Conservation (phyloP, 2,888 invertebrate genomes). For the Acronicta aceris region DNA sequence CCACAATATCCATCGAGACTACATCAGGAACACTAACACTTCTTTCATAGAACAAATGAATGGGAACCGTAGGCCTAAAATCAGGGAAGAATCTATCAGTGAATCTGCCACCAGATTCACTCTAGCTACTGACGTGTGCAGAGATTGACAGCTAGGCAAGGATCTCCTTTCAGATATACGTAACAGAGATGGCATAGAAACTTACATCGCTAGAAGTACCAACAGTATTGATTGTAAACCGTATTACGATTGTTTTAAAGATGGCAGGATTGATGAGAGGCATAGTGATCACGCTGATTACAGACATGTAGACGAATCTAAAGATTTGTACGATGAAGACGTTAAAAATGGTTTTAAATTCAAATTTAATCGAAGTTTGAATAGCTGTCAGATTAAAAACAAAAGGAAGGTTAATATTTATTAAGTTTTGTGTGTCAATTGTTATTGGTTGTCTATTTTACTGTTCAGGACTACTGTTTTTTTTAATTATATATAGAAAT, state of each 20-base stretch:
- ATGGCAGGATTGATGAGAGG: constrained; percentile 69
- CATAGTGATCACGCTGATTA: constrained; percentile 82
- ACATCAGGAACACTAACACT: constrained; percentile 80
- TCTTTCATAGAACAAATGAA: constrained; percentile 86
- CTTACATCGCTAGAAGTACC: constrained; percentile 78
- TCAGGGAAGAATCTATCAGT: constrained; percentile 81
- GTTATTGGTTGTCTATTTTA: constrained; percentile 24
- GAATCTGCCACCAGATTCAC: constrained; percentile 83
- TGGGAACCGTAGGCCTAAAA: constrained; percentile 76
- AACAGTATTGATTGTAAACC: constrained; percentile 85
- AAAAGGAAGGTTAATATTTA: constrained; percentile 74
- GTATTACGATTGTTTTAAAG: constrained; percentile 84
- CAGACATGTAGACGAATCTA: constrained; percentile 69
- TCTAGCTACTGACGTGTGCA: constrained; percentile 75
- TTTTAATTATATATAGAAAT: too few species aligned
- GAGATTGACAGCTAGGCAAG: constrained; percentile 81
- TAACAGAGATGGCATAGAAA: constrained; percentile 73
- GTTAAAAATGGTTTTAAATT: constrained; percentile 77
- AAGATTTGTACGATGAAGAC: constrained; percentile 70
- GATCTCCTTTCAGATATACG: constrained; percentile 65
- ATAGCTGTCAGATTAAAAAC: constrained; percentile 80
- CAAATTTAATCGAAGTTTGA: constrained; percentile 84
- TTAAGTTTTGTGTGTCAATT: constrained; percentile 40
- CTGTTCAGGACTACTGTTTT: neutral
- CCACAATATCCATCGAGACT: constrained; percentile 82